Base-by-base conservation (phyloP, 2,888 invertebrate species). In the Vanessa cardui region DNA sequence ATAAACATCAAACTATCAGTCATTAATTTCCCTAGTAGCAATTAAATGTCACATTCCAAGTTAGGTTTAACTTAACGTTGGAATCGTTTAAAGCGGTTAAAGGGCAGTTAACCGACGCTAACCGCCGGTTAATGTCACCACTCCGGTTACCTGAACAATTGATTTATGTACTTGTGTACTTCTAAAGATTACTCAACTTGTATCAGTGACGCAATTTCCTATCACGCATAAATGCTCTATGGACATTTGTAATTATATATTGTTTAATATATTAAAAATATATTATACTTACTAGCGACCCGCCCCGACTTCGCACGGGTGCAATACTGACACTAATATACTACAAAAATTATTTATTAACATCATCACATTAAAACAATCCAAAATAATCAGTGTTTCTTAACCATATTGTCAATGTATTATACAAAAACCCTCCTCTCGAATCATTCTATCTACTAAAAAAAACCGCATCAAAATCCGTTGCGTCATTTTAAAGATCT, bases 61-160 rank as follows among this genome's bases (percentile, higher is more conserved):
- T 63, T 63, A 63, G 18, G 58, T 50, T 39, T 21, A 39, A 45
- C 44, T 50, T 52, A 47, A 33, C 39, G 58, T 60, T 46, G 54
- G 15, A 4, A 61, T 39, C 60, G 63, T 58, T 58, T 64, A 65
- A 39, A 65, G 56, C 45, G 64, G 68, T 64, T 71, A 62, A 66
- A 66, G 68, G 62, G 63, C 68, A 54, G 52, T 65, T 65, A 68
- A 71, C 62, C 47, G 68, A 31, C 56, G 21, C 54, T 62, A 63
- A 68, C 65, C 50, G 47, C 45, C 66, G 68, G 47, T 68, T 68
- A 64, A 56, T 50, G 52, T 62, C 54, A 54, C 46, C 39, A 39
- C 39, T 39, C 39, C 52, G 58, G 65, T 65, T 62, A 65, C 52
- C 47, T 12, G 50, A 26, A 39, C 47, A 44, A 69, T 58, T 65